Base-by-base conservation (phyloP, 1,140 invertebrate genomes). In the Trinorchestia longiramus region DNA sequence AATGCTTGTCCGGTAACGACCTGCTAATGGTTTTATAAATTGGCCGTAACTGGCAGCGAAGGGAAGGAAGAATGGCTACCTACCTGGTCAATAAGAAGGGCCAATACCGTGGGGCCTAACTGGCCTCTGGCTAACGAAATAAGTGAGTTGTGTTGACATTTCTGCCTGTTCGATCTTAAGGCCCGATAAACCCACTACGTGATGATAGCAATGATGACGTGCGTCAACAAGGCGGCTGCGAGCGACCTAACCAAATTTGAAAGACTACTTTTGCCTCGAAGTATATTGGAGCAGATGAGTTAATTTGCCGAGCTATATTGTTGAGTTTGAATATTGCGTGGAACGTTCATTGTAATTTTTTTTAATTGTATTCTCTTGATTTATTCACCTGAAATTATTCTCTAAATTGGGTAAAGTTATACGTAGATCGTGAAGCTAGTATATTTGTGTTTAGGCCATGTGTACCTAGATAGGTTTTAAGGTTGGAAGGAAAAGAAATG, bases 1-100 rank as follows among this genome's bases (percentile, higher is more conserved):
- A 94, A 94, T 94, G 92, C 92, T 94, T 94, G 92, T 94, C 92
- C 92, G 44, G 92, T 94, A 94, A 94, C 92, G 92, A 94, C 92
- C 92, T 40, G 92, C 92, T 94, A 94, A 94, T 94, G 92, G 92
- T 94, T 94, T 94, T 94, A 94, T 94, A 94, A 94, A 94, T 94
- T 94, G 44, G 92, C 92, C 92, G 92, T 94, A 94, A 94, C 92
- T 43, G 36, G 92, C 43, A 94, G 92, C 15, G 88, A 94, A 94
- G 92, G 92, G 92, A 94, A 94, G 92, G 92, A 94, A 94, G 92
- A 94, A 94, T 94, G 92, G 43, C 92, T 44, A 43, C 43, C 92
- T 94, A 47, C 92, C 92, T 94, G 92, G 92, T 94, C 92, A 94
- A 94, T 94, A 94, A 94, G 92, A 94, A 94, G 44, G 44, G 92